Conservation (phyloP, 1,140 invertebrate species). For the Amphibalanus amphitrite region DNA sequence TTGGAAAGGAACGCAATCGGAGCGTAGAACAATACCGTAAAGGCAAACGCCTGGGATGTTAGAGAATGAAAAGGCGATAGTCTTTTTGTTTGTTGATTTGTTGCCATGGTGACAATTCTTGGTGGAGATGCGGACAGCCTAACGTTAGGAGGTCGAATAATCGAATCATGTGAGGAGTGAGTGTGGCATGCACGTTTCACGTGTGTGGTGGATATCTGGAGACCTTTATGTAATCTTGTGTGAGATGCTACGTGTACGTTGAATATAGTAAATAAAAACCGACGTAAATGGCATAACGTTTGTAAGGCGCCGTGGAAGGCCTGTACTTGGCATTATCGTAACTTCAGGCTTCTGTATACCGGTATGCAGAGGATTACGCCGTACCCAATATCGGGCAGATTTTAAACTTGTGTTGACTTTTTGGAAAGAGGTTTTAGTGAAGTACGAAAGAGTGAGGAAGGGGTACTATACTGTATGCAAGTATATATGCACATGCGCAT, state of each 20-base stretch:
- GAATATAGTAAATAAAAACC: not conserved
- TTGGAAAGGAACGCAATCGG: not conserved
- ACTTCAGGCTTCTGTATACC: too few relatives aligned
- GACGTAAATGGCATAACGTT: not conserved
- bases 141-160: not conserved
- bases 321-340: too few relatives aligned
- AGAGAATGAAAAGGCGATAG: not conserved
- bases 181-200: not conserved
- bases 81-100: not conserved
- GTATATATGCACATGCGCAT: too few relatives aligned
- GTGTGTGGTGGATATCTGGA: not conserved
- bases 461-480: too few relatives aligned
- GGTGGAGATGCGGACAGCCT: not conserved
- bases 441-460: too few relatives aligned
- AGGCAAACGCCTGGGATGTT: too few relatives aligned
- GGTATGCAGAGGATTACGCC: too few relatives aligned
- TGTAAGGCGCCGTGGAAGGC: too few relatives aligned
- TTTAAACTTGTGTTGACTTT: too few relatives aligned
- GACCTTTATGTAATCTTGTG: not conserved
- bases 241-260: not conserved
- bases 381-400: too few relatives aligned
- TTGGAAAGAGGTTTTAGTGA: too few relatives aligned
- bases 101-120: not conserved
- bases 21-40: not conserved
- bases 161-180: not conserved